These are phyloP conservation scores for Cordilura impudica DNA, from an alignment of 2,888 invertebrate species.

Conservation along the genomic window DNA sequence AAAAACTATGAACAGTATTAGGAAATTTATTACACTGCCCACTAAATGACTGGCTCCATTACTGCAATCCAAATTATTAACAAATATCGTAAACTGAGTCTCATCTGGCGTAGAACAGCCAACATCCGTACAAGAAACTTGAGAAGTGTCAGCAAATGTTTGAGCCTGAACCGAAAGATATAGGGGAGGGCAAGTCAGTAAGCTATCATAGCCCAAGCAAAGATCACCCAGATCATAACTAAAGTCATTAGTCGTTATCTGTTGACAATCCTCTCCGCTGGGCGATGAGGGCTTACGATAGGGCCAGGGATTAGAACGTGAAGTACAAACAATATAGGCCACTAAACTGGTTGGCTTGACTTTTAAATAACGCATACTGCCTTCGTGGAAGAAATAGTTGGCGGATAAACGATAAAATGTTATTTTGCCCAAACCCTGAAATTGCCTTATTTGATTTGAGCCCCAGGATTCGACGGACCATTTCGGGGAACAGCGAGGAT, in stretches of 20 bases:
- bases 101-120: slow-evolving; percentile 84
- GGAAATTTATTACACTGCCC: background rate
- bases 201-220: slow-evolving; percentile 80
- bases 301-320: slow-evolving; percentile 80
- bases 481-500: slow-evolving; percentile 80
- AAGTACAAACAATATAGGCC: slow-evolving; percentile 82
- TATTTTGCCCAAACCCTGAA: slow-evolving; percentile 81
- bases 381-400: slow-evolving; percentile 83
- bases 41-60: slow-evolving; percentile 77
- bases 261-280: slow-evolving; percentile 79
- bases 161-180: slow-evolving; percentile 82
- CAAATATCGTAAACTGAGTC: slow-evolving; percentile 82
- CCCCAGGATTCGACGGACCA: slow-evolving; percentile 78
- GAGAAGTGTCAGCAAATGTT: slow-evolving; percentile 63
- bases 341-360: slow-evolving; percentile 80
- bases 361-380: slow-evolving; percentile 78
- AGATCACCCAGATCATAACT: slow-evolving; percentile 80
- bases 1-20: background rate
- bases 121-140: slow-evolving; percentile 80
- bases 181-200: slow-evolving; percentile 83
- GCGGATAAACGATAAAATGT: slow-evolving; percentile 85
- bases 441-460: slow-evolving; percentile 79
- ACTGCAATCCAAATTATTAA: slow-evolving; percentile 83
- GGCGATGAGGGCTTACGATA: slow-evolving; percentile 76
- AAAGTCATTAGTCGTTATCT: slow-evolving; percentile 80